Base-by-base conservation (phyloP, 2,113 vertebrate genomes). In the Brachirus orientalis region DNA sequence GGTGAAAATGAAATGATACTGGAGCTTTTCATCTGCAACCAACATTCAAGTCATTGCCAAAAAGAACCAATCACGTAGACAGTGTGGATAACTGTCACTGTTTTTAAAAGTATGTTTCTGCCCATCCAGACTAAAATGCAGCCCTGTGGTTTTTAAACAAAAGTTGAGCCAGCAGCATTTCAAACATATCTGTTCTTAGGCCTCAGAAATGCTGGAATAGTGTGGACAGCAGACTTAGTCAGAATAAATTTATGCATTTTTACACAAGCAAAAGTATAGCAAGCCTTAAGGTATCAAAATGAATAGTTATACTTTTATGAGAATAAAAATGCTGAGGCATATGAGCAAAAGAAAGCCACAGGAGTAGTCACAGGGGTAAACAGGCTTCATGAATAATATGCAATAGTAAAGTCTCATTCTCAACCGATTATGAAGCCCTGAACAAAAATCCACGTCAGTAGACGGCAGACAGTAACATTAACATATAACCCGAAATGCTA, bases 391-490 rank as follows among this genome's bases (percentile, higher is more conserved):
- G 36, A 41, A 56, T 18, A 45, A 2, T 35, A 36, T 10, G 10
- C 5, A 16, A 22, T 51, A 38, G 53, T 54, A 10, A 18, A 52
- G 16, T 47, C 6, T 51, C 12, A 40, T 3, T 66, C 59, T 33
- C 18, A 43, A 36, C 11, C 61, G 50, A 52, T 64, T 54, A 40
- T 55, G 33, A 63, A 56, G 12, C 12, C 45, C 52, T 47, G 50
- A 55, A 13, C 38, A 38, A n/a, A 37, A 55, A 48, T 44, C 35
- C 13, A 41, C 58, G 35, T 50, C 47, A 13, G 18, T 35, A 35
- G 71, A 68, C 72, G 73, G 69, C 57, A 72, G 70, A 66, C 75
- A 59, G 43, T 76, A 64, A n/a, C 46, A 80, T 89, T 82, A 82
- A 79, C 76, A 77, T 69, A 69, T 86, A 59, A 85, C 60, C 76